Conservation (phyloP, 2,888 invertebrate species). For the Prenolepis imparis region DNA sequence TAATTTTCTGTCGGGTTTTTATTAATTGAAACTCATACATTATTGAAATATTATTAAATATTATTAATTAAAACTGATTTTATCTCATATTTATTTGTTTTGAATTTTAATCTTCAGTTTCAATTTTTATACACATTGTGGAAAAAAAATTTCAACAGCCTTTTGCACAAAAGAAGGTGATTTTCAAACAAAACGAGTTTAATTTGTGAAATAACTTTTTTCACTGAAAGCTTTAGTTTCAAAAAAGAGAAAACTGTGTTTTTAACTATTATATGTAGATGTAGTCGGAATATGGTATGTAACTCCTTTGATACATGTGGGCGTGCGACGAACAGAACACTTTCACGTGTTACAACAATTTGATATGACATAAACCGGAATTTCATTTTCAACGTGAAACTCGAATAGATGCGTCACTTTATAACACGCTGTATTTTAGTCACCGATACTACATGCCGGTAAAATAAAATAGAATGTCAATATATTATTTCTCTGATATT, state of each 20-base stretch:
- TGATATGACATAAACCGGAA: constrained; percentile 13
- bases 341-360: constrained; percentile 30
- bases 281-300: background rate
- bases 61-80: background rate
- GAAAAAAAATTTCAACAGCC: background rate
- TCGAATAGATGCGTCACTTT: background rate
- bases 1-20: background rate
- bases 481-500: constrained; percentile 17
- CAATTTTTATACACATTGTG: background rate
- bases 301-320: background rate
- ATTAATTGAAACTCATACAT: constrained; percentile 3
- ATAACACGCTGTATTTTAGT: background rate
- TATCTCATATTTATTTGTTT: background rate
- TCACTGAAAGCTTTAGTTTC: background rate
- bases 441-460: background rate
- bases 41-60: background rate
- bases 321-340: constrained; percentile 6
- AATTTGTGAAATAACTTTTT: constrained; percentile 10
- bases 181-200: background rate
- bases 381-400: constrained; percentile 24
- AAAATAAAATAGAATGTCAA: constrained; percentile 22
- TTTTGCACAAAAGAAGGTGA: background rate
- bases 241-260: background rate
- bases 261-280: constrained; percentile 7
- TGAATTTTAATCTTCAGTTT: background rate